Base-by-base conservation (phyloP, 2,888 invertebrate species). In the Malthinus seriepunctatus region DNA sequence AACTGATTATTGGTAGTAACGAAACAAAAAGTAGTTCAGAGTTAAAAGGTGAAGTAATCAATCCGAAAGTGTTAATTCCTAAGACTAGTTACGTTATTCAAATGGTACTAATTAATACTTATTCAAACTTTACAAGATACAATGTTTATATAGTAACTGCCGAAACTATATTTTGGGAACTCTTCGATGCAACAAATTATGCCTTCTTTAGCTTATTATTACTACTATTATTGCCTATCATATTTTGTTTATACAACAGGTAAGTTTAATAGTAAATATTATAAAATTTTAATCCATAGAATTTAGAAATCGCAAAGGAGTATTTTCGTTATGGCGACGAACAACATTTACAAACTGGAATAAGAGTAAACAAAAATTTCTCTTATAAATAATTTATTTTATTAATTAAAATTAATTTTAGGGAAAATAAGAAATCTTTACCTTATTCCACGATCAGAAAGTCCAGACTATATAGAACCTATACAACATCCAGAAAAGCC, bases 191-290 rank as follows among this genome's bases (percentile, higher is more conserved):
- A 9, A 8, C 33, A 15, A 49, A 56, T 32, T 1, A 34, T 38
- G 52, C 49, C 2, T 50, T 62, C 4, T 49, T 49, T 42, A 48
- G 54, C 10, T 60, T 67, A 46, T 11, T 67, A 3, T 33, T 66
- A 39, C 12, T 65, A 14, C 38, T 62, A 8, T n/a, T 65, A 32
- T 15, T 65, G 8, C 54, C 63, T 11, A n/a, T 56, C 7, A 8
- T 60, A 39, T 3, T 56, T n/a, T 59, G 39, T 11, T 5, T 53
- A 2, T 11, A 50, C 1, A 32, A 58, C 6, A 52, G 51, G 64
- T 63, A 50, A 45, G 32, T 57, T 37, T 33, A 9, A 12, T n/a
- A 33, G 14, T 39, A n/a, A 32, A 15, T 42, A 8, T 32, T 39
- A 1, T 38, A 3, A 33, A 34, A 14, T 49, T 37, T 23, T 5